Conservation (phyloP, 1,140 invertebrate genomes). For the Megalopta genalis region DNA sequence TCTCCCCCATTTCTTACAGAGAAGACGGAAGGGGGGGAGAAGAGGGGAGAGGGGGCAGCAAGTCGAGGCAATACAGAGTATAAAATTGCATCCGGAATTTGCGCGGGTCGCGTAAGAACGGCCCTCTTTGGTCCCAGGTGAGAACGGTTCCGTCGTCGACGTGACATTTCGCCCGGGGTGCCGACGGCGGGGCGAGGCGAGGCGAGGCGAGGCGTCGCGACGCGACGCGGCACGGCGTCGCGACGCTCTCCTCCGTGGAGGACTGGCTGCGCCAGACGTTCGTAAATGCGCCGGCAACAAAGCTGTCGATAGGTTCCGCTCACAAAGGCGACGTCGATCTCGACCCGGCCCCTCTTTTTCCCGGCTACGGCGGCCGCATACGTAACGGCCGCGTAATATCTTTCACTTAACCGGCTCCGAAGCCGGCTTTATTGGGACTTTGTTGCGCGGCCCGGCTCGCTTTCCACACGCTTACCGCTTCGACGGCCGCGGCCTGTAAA, state of each 20-base stretch:
- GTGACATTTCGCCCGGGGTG: conserved; percentile 52
- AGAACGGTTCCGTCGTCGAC: conserved; percentile 37
- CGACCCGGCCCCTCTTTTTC: conserved; percentile 9
- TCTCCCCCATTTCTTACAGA: background rate
- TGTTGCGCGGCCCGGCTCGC: conserved; percentile 30
- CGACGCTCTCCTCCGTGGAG: background rate
- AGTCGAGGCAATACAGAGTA: background rate
- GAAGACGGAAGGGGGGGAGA: no score
- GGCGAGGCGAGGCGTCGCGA: background rate
- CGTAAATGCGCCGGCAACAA: conserved; percentile 34
- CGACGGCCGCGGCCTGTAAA: background rate
- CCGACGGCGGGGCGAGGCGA: conserved; percentile 1
- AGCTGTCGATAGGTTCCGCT: conserved; percentile 40
- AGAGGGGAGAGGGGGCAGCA: no score
- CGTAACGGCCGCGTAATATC: conserved; percentile 47
- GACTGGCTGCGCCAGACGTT: conserved; percentile 21
- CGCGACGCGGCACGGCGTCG: no score
- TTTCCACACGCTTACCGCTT: background rate
- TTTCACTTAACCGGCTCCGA: conserved; percentile 47
- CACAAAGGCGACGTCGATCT: conserved; percentile 47
- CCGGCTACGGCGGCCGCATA: conserved; percentile 31
- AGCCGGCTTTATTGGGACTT: conserved; percentile 43
- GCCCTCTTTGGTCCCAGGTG: conserved; percentile 19
- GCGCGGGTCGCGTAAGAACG: conserved; percentile 29
- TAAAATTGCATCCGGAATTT: conserved; percentile 38